Evolutionary conservation across 2,797 vertebrate species (phyloP), one percentile per base, ranked within the genome.

Genomic region (Gouania willdenowi): DNA sequence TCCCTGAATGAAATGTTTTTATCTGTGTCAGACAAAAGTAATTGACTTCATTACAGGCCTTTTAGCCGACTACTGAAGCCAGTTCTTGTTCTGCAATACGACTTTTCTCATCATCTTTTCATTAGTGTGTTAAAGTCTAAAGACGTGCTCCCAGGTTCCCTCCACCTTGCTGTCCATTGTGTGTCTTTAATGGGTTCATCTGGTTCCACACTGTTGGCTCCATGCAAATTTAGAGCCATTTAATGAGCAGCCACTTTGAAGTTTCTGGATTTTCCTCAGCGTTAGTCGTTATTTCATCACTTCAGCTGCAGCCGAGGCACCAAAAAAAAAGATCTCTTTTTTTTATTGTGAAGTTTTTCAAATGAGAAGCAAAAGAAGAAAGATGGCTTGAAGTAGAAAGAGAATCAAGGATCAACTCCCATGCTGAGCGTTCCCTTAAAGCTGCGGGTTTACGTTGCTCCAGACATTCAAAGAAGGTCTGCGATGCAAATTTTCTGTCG

Each of bases 161-260:
- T 33, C 33, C 6, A 18, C 13, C 27, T 16, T 14, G 3, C 25
- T 44, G 8, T 19, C 10, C 14, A 1, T 7, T 6, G 19, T 35
- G 7, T 33, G 9, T 42, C 26, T 35, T 22, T 6, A 26, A n/a
- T 11, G 8, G 17, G 7, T 58, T 11, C 29, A 41, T 34, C 34
- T 37, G 27, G 8, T 49, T 59, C 13, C 36, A 28, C 27, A 6
- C 26, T 32, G 12, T 42, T 21, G 14, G n/a, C n/a, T n/a, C 13
- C 11, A 30, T 37, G 5, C 10, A 17, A 21, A 20, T 13, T 19
- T 31, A 18, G 20, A 30, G 30, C 21, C 28, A 13, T 10, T 25
- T 21, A 16, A n/a, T 26, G 5, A 38, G 8, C 4, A n/a, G 8
- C 11, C 10, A 6, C 22, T 16, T 39, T 16, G 1, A 14, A 14